Percentiles rank a stretch among this genome's conserved stretches.
These are phyloP conservation scores for Bubo bubo DNA, from an alignment of 2,113 vertebrate species.

Conservation along the genomic window DNA sequence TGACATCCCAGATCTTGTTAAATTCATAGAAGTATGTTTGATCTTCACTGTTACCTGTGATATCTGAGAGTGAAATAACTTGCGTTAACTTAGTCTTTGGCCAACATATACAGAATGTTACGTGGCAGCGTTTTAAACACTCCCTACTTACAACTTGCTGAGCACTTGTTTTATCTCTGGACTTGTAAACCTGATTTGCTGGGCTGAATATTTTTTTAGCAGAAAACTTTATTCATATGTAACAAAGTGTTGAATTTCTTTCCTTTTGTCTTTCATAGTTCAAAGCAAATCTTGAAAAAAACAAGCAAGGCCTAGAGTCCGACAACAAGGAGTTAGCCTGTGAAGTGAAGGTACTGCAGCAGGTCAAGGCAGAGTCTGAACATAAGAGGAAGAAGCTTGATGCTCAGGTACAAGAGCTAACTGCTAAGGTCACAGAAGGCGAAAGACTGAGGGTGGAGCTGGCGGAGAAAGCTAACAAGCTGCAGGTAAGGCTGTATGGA, in stretches of 20 bases:
- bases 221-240: background rate
- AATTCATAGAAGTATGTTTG: background rate
- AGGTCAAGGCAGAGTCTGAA: conserved; percentile 90
- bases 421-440: conserved; percentile 84
- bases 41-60: background rate
- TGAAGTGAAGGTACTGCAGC: conserved; percentile 93
- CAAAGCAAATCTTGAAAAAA: conserved; percentile 94
- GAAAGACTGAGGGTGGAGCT: conserved; percentile 87
- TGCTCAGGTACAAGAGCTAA: conserved; percentile 88
- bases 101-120: background rate
- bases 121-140: background rate
- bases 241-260: background rate
- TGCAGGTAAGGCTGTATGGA: conserved; percentile 82
- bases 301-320: conserved; percentile 91
- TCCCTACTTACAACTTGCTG: background rate
- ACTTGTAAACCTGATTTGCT: background rate
- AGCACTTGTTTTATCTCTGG: background rate
- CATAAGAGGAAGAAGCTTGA: conserved; percentile 96
- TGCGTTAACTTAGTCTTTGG: too few relatives aligned
- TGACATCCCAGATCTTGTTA: background rate
- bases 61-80: background rate
- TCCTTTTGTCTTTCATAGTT: conserved; percentile 73
- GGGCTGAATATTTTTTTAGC: background rate
- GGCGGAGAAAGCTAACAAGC: conserved; percentile 85
- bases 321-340: conserved; percentile 92